phyloP scores from a whole-genome alignment of 2,797 vertebrate genomes.

The Malurus splendens region DNA sequence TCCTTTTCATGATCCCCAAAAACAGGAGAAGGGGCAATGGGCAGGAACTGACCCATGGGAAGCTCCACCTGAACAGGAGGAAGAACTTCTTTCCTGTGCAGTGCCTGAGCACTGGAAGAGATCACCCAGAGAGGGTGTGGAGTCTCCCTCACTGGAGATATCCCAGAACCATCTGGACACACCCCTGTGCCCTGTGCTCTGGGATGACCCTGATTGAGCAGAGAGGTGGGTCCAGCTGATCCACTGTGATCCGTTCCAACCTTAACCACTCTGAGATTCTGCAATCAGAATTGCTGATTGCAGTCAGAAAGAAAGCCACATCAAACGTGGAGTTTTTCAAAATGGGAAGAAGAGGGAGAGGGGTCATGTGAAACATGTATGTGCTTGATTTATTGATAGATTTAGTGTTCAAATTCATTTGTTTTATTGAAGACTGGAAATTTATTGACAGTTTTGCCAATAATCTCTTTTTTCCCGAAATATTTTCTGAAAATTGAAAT shows the following conservation, averaged over 20 bases:
- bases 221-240: not conserved
- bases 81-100: not conserved
- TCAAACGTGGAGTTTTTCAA: not conserved
- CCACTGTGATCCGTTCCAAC: not conserved
- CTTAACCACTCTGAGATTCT: not conserved
- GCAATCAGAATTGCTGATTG: not conserved
- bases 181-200: not conserved
- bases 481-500: not conserved
- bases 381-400: not conserved
- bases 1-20: accelerated
- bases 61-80: not conserved
- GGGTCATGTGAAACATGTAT: not conserved
- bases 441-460: not conserved
- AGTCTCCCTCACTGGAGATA: not conserved
- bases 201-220: accelerated
- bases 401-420: not conserved
- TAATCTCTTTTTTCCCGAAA: not conserved
- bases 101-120: accelerated
- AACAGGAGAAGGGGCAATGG: accelerated
- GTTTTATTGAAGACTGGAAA: not conserved
- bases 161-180: accelerated
- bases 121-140: not conserved
- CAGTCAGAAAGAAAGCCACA: not conserved
- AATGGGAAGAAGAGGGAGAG: not conserved
- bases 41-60: not conserved